Evolutionary conservation across 2,113 vertebrate species (phyloP).

Genomic region (Poeciliopsis turrubarensis): DNA sequence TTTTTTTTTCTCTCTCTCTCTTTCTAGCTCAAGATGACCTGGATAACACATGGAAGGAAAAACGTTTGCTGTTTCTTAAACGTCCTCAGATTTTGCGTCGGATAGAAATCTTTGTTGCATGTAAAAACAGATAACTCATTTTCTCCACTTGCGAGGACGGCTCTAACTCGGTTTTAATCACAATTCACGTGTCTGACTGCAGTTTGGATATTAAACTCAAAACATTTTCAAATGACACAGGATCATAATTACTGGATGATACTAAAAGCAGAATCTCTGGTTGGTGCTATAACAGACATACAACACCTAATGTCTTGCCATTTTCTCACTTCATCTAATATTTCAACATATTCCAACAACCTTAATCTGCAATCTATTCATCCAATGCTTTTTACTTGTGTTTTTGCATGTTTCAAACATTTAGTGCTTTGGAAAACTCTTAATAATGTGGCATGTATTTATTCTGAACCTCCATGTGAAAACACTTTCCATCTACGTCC

Average conservation of each 20-base stretch:
- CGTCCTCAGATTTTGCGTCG: not conserved
- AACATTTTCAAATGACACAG: slow-evolving; percentile 40
- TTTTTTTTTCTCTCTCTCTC: not conserved
- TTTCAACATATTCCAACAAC: not conserved
- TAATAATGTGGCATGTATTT: not conserved
- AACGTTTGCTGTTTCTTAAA: slow-evolving; percentile 17
- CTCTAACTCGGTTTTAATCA: slow-evolving; percentile 6
- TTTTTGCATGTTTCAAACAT: slow-evolving; percentile 32
- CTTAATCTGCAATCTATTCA: not conserved
- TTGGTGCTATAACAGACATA: not conserved
- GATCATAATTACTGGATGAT: slow-evolving; percentile 15
- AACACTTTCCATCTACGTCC: too few species aligned
- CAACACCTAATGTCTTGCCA: not conserved
- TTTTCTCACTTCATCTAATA: not conserved
- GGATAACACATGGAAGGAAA: not conserved
- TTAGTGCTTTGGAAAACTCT: not conserved
- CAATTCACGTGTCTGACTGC: not conserved
- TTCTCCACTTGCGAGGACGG: not conserved
- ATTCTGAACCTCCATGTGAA: too few species aligned
- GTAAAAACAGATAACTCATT: slow-evolving; percentile 37
- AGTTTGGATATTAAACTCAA: slow-evolving; percentile 5
- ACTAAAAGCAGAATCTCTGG: not conserved
- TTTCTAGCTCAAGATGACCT: not conserved
- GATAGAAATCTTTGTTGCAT: slow-evolving; percentile 9
- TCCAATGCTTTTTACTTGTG: not conserved